Percentiles rank a stretch among this genome's conserved stretches.
Evolutionary conservation across 2,888 invertebrate species (phyloP).

Genomic region (Drosophila borealis): DNA sequence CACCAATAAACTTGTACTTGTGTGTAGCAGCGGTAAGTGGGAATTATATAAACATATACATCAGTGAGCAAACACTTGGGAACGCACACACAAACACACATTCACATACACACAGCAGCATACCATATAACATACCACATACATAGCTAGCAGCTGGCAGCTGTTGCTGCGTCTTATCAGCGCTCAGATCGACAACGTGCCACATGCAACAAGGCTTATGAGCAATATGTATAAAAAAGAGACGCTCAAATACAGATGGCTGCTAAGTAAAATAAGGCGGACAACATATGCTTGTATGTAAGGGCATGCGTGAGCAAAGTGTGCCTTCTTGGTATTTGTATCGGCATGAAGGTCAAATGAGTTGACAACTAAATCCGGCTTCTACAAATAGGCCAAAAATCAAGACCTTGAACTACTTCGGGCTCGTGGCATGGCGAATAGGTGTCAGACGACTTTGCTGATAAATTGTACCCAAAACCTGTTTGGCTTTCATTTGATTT

Average conservation of each 20-base stretch:
- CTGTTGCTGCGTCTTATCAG: conserved; percentile 71
- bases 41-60: conserved; percentile 71
- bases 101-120: conserved; percentile 1
- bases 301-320: neutral
- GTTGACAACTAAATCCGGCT: conserved; percentile 8
- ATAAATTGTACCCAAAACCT: neutral
- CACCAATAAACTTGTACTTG: conserved; percentile 66
- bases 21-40: conserved; percentile 64
- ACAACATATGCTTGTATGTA: conserved; percentile 24
- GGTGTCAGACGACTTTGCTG: neutral
- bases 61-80: conserved; percentile 41
- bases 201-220: conserved; percentile 55
- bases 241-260: conserved; percentile 6
- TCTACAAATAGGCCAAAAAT: conserved; percentile 8
- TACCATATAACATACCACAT: conserved; percentile 11
- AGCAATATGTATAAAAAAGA: conserved; percentile 42
- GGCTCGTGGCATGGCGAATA: neutral
- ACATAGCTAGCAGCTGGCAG: conserved; percentile 46
- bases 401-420: conserved; percentile 5
- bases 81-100: conserved; percentile 10
- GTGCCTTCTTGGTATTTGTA: conserved; percentile 8
- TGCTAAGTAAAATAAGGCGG: conserved; percentile 7
- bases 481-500: neutral
- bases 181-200: conserved; percentile 61
- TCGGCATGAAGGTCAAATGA: conserved; percentile 19